Conservation (phyloP, 1,140 invertebrate genomes). For the Drosophila nannoptera region DNA sequence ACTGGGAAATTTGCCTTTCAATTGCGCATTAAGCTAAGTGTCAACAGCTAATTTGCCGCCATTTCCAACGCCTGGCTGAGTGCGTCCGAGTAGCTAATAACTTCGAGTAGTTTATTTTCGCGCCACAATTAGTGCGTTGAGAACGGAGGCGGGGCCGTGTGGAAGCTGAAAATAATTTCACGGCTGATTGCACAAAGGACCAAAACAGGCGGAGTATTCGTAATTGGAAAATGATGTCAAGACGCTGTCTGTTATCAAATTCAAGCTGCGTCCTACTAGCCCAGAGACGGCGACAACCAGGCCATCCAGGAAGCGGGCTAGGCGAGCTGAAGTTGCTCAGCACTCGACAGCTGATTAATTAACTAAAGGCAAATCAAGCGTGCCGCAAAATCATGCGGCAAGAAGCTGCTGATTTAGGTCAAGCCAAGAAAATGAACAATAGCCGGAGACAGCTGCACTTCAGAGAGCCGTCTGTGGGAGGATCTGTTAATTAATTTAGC, state of each 20-base stretch:
- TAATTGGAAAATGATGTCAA: conserved; percentile 72
- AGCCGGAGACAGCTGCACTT: background rate
- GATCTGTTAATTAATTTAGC: conserved; percentile 71
- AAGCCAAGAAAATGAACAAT: conserved; percentile 38
- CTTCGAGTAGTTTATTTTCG: conserved; percentile 48
- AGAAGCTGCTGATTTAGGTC: conserved; percentile 53
- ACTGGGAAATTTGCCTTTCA: background rate
- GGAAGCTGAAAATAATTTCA: conserved; percentile 55
- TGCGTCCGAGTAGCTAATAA: conserved; percentile 23
- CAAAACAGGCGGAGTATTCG: conserved; percentile 20
- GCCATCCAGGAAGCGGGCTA: too few relatives aligned
- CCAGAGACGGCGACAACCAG: background rate
- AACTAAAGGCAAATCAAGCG: conserved; percentile 70
- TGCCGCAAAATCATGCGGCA: conserved; percentile 20
- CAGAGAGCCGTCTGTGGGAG: background rate
- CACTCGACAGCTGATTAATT: conserved; percentile 76
- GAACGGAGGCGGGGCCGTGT: background rate
- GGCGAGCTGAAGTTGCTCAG: conserved; percentile 18
- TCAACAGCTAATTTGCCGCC: conserved; percentile 31
- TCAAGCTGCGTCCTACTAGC: conserved; percentile 7
- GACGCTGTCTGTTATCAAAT: conserved; percentile 27
- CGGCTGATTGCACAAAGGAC: conserved; percentile 54
- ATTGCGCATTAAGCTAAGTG: conserved; percentile 18
- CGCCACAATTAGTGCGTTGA: conserved; percentile 24
- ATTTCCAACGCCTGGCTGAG: conserved; percentile 18